Evolutionary conservation across 2,888 invertebrate genomes (phyloP), one percentile per base, ranked within the genome.

Genomic region (Gnatocerus cornutus): DNA sequence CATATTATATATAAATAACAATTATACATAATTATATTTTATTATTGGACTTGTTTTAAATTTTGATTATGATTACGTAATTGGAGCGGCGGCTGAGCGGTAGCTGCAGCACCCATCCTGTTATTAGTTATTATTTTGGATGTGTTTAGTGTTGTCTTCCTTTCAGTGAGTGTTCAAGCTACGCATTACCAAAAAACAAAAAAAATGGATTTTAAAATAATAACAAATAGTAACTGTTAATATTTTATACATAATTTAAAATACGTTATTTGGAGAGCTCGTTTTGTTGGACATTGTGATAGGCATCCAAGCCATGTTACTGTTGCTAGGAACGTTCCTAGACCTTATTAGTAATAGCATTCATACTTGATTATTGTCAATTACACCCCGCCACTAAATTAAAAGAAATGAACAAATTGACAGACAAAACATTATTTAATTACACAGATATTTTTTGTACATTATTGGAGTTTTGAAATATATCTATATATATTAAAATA

Each of bases 381-480:
- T 85, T 85, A 85, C 84, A 84, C 83, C 81, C 81, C 81, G 83
- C 83, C 82, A 83, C 82, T 81, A 83, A 81, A 81, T 81, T 81
- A 76, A 79, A 79, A 75, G 66, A 76, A 71, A 81, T 83, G 84
- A 85, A 84, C 84, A 85, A 84, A 85, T 84, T 88, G 88, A 88
- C 89, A 89, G 88, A 89, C 87, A 88, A 67, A 84, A 83, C 84
- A 84, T 85, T 84, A 85, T 85, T 85, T 85, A 85, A 86, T 85
- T 86, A 89, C 89, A 90, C 89, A 90, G 88, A 89, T 90, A 90
- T 90, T 90, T 90, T 90, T 90, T 90, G 90, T 90, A 90, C 90
- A 90, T 90, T 90, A 89, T 89, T 86, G 85, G 85, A 90, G 89
- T 89, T 89, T 90, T 90, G 88, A 89, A 89, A 89, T 90, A 90